Base-by-base conservation (phyloP, 2,888 invertebrate genomes). In the Eupithecia subumbrata region DNA sequence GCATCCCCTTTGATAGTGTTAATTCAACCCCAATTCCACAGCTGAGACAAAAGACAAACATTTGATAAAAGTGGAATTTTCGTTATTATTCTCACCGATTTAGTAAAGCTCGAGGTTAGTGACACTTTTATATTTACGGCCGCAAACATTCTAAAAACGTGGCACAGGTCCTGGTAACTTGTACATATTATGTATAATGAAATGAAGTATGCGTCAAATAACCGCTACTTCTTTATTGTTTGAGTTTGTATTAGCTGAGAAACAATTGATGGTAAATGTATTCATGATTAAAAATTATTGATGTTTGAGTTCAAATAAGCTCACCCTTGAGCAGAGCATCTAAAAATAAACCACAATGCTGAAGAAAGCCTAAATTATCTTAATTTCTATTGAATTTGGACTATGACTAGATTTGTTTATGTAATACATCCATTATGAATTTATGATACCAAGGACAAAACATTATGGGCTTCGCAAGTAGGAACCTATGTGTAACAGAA, bases 61-160 rank as follows among this genome's bases (percentile, higher is more conserved):
- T n/a, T 63, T 22, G 14, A 16, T 18, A 60, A 71, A 72, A 37
- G 60, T 22, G 4, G 64, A 69, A 45, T 66, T 76, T 72, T 72
- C 22, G 40, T n/a, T 69, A 52, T 56, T 8, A 68, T 34, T 73
- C 52, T 68, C n/a, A 64, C 73, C 43, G 16, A 66, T 60, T 48
- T 74, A 70, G 45, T 30, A 56, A 43, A 30, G 52, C 48, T 56
- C 5, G 72, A 66, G 70, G 72, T 77, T 18, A 77, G 48, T 67
- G 74, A 69, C 71, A 69, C 64, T 66, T 68, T 45, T 64, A 45
- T 74, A 74, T 74, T 74, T 72, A 68, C 68, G 56, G 72, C 64
- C 34, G 5, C 34, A 34, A 69, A 48, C 69, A 69, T 52, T 45
- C 52, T 69, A 25, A 68, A 68, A 68, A 68, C 52, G 52, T 45